Base-by-base conservation (phyloP, 2,797 vertebrate species). In the Calcarius lapponicus region DNA sequence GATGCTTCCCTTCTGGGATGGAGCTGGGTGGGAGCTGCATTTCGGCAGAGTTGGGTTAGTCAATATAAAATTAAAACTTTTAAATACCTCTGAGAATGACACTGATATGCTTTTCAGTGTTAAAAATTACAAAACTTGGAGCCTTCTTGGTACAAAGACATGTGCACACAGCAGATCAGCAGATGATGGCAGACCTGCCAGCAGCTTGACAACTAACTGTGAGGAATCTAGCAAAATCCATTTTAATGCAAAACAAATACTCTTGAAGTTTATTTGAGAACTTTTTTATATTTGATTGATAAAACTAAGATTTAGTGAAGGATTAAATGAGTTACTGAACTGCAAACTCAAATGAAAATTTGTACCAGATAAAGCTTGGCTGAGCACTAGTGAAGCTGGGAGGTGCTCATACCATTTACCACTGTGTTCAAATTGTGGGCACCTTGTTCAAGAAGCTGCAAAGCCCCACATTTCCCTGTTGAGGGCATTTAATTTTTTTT, bases 401-500 rank as follows among this genome's bases (percentile, higher is more conserved):
- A 80, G 9, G 10, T 75, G 24, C 81, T 90, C 0, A 0, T 80
- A 28, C 48, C 40, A 10, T 40, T 93, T 81, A 61, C 43, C 21
- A 16, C 61, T 61, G 7, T 2, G 1, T 61, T 86, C 48, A 82
- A 43, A 50, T 75, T n/a, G 54, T 75, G 64, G 79, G 53, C 87
- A 67, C 34, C 61, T 85, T 17, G 8, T 81, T 92, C 78, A 82
- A 90, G 70, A 89, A 87, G 57, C 40, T 86, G 34, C 38, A 91
- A 65, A 71, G 7, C 9, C 14, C 64, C 42, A 51, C 50, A 71
- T 80, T 86, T 62, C n/a, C 20, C 3, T 0, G 11, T 87, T 85
- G 71, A 85, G 91, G 57, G 8, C 36, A 79, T 97, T 70, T 93
- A 95, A 96, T 96, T 95, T 91, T 97, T 96, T 97, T 97, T 96